Percentiles rank a stretch among this genome's conserved stretches.
These are phyloP conservation scores for Elysia crispata DNA, from an alignment of 2,888 invertebrate species.

Conservation along the genomic window DNA sequence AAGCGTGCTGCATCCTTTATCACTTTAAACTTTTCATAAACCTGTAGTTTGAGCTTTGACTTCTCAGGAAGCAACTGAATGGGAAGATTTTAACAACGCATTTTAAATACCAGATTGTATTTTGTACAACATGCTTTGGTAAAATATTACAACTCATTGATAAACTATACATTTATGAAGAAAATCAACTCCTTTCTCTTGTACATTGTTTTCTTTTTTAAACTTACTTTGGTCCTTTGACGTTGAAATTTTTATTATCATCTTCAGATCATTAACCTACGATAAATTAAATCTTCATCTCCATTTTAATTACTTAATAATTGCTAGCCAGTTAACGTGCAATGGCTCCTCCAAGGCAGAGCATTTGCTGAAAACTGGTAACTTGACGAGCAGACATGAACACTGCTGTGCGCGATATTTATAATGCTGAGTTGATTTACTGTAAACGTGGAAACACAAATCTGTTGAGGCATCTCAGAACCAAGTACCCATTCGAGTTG, in stretches of 20 bases:
- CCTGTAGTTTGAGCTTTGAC: conserved; percentile 1
- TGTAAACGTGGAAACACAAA: conserved; percentile 4
- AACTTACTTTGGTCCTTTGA: conserved; percentile 4
- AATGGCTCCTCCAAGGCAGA: conserved; percentile 9
- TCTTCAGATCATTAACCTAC: conserved; percentile 1
- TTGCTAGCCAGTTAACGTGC: neutral
- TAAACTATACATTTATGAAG: conserved; percentile 4
- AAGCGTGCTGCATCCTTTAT: neutral
- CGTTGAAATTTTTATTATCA: neutral
- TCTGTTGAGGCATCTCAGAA: conserved; percentile 1
- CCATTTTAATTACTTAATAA: conserved; percentile 4
- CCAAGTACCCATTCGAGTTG: neutral
- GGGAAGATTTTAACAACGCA: neutral
- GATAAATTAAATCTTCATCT: conserved; percentile 9
- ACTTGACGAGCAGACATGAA: neutral
- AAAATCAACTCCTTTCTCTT: neutral
- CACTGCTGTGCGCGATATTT: neutral
- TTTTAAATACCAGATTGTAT: conserved; percentile 9
- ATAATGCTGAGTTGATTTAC: neutral
- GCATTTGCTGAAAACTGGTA: conserved; percentile 4
- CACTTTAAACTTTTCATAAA: neutral
- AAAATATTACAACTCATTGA: conserved; percentile 3
- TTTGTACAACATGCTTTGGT: conserved; percentile 1
- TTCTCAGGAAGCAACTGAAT: neutral
- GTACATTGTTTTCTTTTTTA: neutral